Conservation (phyloP, 2,888 invertebrate species). For the Chrysodeixis includens region DNA sequence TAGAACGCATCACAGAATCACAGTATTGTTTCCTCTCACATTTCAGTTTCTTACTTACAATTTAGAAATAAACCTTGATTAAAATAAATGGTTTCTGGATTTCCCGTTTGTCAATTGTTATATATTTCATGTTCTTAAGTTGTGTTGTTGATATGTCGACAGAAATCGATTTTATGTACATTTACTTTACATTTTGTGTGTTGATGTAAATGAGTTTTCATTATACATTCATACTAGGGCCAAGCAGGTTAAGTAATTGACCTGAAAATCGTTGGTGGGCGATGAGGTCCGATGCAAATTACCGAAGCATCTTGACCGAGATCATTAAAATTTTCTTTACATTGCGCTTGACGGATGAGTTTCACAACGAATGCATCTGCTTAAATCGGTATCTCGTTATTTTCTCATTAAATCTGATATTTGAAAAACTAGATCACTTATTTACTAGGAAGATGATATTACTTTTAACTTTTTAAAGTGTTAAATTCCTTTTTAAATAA, state of each 20-base stretch:
- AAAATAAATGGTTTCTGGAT: slow-evolving; percentile 22
- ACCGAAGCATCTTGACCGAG: slow-evolving; percentile 33
- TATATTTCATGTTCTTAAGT: slow-evolving; percentile 34
- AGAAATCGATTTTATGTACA: slow-evolving; percentile 35
- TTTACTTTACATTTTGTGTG: slow-evolving; percentile 33
- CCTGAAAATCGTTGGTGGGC: slow-evolving; percentile 34
- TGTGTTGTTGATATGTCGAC: slow-evolving; percentile 39
- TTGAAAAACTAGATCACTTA: slow-evolving; percentile 9
- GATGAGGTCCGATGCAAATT: slow-evolving; percentile 19
- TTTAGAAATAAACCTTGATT: slow-evolving; percentile 30
- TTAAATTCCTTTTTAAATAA: background rate
- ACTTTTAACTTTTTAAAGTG: background rate
- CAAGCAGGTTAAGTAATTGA: slow-evolving; percentile 41
- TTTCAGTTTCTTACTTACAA: background rate
- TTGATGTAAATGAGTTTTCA: background rate
- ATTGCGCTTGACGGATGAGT: slow-evolving; percentile 43
- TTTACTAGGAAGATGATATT: background rate
- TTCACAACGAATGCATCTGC: slow-evolving; percentile 27
- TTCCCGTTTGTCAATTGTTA: slow-evolving; percentile 33
- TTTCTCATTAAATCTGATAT: background rate
- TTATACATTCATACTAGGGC: slow-evolving; percentile 11
- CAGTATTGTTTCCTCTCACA: background rate
- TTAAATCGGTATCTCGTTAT: slow-evolving; percentile 20
- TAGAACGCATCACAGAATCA: background rate
- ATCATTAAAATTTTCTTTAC: slow-evolving; percentile 40